A percentile compares a stretch with the other conserved stretches of the same genome.
Conservation (phyloP, 2,113 vertebrate species). For the Setophaga petechia region DNA sequence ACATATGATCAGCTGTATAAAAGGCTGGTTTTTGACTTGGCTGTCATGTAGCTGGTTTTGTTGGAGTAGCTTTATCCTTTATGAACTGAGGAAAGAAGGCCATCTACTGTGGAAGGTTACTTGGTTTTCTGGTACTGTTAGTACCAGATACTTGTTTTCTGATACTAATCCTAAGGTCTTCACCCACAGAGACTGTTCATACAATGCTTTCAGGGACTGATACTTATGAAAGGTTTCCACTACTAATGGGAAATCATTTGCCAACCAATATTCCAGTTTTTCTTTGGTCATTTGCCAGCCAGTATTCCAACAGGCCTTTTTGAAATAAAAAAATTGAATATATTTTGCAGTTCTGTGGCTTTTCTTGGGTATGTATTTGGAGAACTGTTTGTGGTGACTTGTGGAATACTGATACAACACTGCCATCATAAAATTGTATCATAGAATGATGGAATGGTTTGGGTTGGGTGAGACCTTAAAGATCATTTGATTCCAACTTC, state of each 20-base stretch:
- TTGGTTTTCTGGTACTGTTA: not conserved
- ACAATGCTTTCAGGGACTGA: not conserved
- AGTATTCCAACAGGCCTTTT: not conserved
- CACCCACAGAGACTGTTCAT: not conserved
- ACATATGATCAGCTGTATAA: not conserved
- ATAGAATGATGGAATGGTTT: not conserved
- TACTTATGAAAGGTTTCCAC: not conserved
- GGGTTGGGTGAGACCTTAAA: not conserved
- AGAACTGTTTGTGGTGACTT: not conserved
- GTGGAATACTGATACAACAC: not conserved
- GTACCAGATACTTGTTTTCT: not conserved
- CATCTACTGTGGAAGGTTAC: not conserved
- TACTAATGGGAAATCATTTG: not conserved
- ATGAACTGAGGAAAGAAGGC: not conserved
- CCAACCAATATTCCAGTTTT: not conserved
- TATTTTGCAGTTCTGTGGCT: not conserved
- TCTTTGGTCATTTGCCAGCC: not conserved
- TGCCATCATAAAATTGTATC: not conserved
- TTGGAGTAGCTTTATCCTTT: not conserved
- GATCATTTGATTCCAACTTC: not conserved
- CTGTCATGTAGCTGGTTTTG: not conserved
- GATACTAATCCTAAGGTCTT: not conserved
- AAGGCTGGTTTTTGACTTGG: not conserved
- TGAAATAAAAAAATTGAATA: not conserved
- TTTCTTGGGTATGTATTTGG: not conserved